Evolutionary conservation across 2,888 invertebrate genomes (phyloP), one percentile per base, ranked within the genome.

Genomic region (Xestia xanthographa): DNA sequence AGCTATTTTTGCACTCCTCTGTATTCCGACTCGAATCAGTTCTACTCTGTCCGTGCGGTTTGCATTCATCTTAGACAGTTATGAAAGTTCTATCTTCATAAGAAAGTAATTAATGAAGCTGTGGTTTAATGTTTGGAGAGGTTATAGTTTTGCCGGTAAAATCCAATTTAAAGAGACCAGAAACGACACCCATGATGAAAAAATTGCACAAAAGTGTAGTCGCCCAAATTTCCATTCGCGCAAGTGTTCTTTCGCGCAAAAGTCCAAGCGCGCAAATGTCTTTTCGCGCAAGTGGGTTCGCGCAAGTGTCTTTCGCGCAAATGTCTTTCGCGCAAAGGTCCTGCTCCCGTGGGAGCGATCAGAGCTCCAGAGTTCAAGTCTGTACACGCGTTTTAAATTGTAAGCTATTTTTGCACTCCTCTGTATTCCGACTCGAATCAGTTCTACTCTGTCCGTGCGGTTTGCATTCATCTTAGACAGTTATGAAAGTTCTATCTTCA

Each of bases 401-500:
- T 29, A 12, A 43, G 12, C 53, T 56, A 69, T 56, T 69, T 56
- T 56, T 56, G 29, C n/a, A 53, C 29, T 68, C 3, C 29, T 34
- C 3, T 53, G 20, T 69, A 56, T 0, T 65, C 9, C n/a, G 12
- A 5, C 12, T n/a, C 12, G 20, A 26, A 17, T 34, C 45, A 45
- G 20, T 12, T 66, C 34, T 26, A 66, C 20, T 14, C 45, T 48
- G 5, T 9, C 20, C 5, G 14, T 66, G 65, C 17, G 34, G n/a
- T 45, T 71, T 14, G 45, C 12, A 71, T 66, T 26, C 0, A 66
- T 38, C 45, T 65, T 45, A 8, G 12, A 34, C 5, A 20, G 8
- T 45, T 70, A 20, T 65, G 65, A 45, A 45, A 45, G n/a, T 70
- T n/a, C 6, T 70, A 17, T 63, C 29, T 29, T 63, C 34, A 62